Percentiles rank a stretch among this genome's conserved stretches.
Evolutionary conservation across 2,888 invertebrate genomes (phyloP).

Genomic region (Lamellibrachia satsuma): DNA sequence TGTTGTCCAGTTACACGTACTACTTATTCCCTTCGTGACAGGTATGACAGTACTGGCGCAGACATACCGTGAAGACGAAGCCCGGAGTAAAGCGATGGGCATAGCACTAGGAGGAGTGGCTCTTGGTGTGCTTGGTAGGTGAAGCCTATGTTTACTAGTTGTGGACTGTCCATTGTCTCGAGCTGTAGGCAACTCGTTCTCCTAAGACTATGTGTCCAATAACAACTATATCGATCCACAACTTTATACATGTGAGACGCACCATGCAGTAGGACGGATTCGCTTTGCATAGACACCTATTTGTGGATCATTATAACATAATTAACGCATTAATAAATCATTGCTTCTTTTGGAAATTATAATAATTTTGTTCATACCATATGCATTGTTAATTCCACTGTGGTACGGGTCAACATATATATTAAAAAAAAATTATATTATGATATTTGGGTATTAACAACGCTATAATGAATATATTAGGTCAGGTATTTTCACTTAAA

Average conservation of each 20-base stretch:
- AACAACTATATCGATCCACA: background rate
- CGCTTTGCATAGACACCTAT: background rate
- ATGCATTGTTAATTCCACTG: background rate
- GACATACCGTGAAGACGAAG: slow-evolving; percentile 69
- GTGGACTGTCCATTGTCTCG: background rate
- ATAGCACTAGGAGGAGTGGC: slow-evolving; percentile 83
- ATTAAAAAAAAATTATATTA: background rate
- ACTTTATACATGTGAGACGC: background rate
- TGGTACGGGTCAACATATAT: background rate
- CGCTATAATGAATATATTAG: background rate
- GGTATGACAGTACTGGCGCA: slow-evolving; percentile 83
- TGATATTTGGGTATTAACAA: background rate
- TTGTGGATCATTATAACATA: background rate
- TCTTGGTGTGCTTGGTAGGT: slow-evolving; percentile 75
- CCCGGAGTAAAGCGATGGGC: slow-evolving; percentile 79
- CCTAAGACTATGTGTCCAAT: background rate
- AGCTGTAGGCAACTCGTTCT: background rate
- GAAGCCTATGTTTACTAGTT: background rate
- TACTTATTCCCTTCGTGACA: slow-evolving; percentile 40
- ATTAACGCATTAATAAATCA: background rate
- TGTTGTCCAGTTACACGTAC: background rate
- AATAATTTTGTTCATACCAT: too few species aligned
- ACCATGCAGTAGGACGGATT: background rate
- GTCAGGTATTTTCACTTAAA: background rate
- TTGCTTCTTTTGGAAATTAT: too few species aligned